Percentiles rank a stretch among this genome's conserved stretches.
Conservation (phyloP, 2,113 vertebrate genomes). For the Prionailurus viverrinus region DNA sequence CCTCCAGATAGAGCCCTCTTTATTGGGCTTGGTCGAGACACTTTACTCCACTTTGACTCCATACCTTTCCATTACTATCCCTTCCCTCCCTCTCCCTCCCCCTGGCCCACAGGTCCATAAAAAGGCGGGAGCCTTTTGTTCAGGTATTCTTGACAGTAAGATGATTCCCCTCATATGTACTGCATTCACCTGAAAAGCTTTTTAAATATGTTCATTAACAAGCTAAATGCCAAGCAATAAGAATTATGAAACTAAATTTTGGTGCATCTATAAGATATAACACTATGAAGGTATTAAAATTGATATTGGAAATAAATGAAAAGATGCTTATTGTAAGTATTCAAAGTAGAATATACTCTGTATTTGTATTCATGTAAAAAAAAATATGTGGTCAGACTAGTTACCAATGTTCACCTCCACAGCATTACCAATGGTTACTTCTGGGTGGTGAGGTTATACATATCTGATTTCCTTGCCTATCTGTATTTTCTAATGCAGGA, state of each 20-base stretch:
- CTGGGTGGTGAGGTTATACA: background rate
- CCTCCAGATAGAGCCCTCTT: background rate
- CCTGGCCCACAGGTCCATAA: background rate
- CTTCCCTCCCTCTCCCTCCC: background rate
- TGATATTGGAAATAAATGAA: slow-evolving; percentile 14
- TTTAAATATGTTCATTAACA: background rate
- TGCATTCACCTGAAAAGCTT: slow-evolving; percentile 7
- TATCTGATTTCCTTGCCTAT: background rate
- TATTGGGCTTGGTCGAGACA: background rate
- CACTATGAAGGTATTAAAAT: slow-evolving; percentile 32
- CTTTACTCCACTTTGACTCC: background rate
- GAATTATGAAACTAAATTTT: background rate
- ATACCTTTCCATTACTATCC: background rate
- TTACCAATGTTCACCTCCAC: background rate
- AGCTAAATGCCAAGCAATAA: background rate
- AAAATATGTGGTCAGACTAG: background rate
- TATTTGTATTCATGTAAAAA: slow-evolving; percentile 22
- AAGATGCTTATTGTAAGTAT: background rate
- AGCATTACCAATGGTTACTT: background rate
- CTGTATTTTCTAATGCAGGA: slow-evolving; percentile 52
- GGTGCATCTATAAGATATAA: background rate
- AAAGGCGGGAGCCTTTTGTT: background rate
- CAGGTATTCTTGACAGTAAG: background rate
- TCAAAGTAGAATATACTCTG: slow-evolving; percentile 25
- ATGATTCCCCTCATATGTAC: too few species aligned